phyloP scores from a whole-genome alignment of 2,888 invertebrate species.

The Encarsia formosa region DNA sequence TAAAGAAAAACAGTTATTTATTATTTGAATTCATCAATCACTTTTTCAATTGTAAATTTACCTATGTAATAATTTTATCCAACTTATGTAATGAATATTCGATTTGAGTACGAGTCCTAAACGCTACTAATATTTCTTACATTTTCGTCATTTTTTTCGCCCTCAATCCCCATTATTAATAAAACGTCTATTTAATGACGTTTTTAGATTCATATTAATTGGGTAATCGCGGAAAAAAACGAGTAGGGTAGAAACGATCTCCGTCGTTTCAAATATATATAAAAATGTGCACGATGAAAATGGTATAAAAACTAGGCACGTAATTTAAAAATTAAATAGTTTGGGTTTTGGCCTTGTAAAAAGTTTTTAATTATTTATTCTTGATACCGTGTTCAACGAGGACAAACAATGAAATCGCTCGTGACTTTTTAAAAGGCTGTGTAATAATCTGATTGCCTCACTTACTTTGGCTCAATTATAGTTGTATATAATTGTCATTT shows the following conservation, averaged over 20 bases:
- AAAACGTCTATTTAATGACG: slow-evolving; percentile 10
- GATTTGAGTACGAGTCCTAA: slow-evolving; percentile 14
- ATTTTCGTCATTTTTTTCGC: slow-evolving; percentile 4
- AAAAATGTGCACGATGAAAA: slow-evolving; percentile 31
- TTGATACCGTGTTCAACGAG: slow-evolving; percentile 23
- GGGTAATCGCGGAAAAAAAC: slow-evolving; percentile 10
- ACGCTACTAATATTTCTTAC: slow-evolving; percentile 9
- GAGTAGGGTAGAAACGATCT: slow-evolving; percentile 12
- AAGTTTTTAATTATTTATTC: slow-evolving; percentile 3
- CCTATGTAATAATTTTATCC: too few species aligned
- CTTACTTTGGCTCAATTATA: slow-evolving; percentile 2
- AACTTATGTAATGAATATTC: slow-evolving; percentile 14
- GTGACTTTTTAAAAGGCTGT: slow-evolving; percentile 13
- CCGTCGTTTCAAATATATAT: slow-evolving; percentile 8
- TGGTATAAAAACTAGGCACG: slow-evolving; percentile 39
- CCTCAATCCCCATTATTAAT: slow-evolving; percentile 3
- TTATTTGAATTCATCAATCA: too few species aligned
- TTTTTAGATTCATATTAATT: slow-evolving; percentile 8
- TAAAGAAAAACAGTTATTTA: slow-evolving; percentile 3
- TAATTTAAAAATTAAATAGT: slow-evolving; percentile 19
- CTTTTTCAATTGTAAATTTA: too few species aligned
- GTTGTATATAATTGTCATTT: slow-evolving; percentile 10
- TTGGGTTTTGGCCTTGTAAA: slow-evolving; percentile 11
- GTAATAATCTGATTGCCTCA: slow-evolving; percentile 6
- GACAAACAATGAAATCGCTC: slow-evolving; percentile 21